A percentile compares a stretch with the other conserved stretches of the same genome.
Conservation (phyloP, 2,888 invertebrate species). For the Villa cingulata region DNA sequence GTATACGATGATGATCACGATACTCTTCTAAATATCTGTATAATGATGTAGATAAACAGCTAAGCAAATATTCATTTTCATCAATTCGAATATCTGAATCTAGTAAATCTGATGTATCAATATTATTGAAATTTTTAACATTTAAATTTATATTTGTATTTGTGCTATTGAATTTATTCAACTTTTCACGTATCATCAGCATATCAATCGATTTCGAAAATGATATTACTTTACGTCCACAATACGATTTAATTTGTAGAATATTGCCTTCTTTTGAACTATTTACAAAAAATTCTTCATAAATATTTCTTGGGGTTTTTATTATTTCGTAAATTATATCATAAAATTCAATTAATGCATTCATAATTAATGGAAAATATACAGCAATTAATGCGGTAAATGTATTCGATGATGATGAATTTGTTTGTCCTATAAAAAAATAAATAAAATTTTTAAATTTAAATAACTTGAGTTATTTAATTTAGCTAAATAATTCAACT, state of each 20-base stretch:
- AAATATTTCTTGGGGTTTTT: slow-evolving; percentile 30
- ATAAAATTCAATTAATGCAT: slow-evolving; percentile 27
- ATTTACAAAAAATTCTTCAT: slow-evolving; percentile 28
- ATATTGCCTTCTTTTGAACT: slow-evolving; percentile 28
- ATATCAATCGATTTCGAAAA: slow-evolving; percentile 32
- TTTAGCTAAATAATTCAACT: too few relatives aligned
- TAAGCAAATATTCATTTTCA: slow-evolving; percentile 29
- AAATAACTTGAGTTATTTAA: too few relatives aligned
- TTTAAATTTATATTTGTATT: too few relatives aligned
- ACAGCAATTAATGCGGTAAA: slow-evolving; percentile 25
- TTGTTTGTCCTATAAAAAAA: slow-evolving; percentile 21
- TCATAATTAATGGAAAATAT: slow-evolving; percentile 27
- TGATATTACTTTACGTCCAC: slow-evolving; percentile 32
- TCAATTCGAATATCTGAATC: too few relatives aligned
- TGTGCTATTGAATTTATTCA: too few relatives aligned
- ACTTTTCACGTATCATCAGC: slow-evolving; percentile 22
- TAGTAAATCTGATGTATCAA: too few relatives aligned
- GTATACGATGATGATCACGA: slow-evolving; percentile 18
- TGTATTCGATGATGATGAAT: slow-evolving; percentile 19
- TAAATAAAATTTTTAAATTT: not conserved
- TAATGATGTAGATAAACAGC: slow-evolving; percentile 29
- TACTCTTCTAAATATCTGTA: slow-evolving; percentile 25
- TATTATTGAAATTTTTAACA: too few relatives aligned
- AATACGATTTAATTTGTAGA: slow-evolving; percentile 31
- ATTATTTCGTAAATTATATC: slow-evolving; percentile 28